Base-by-base conservation (phyloP, 2,113 vertebrate genomes). In the Genyomyrus donnyi region DNA sequence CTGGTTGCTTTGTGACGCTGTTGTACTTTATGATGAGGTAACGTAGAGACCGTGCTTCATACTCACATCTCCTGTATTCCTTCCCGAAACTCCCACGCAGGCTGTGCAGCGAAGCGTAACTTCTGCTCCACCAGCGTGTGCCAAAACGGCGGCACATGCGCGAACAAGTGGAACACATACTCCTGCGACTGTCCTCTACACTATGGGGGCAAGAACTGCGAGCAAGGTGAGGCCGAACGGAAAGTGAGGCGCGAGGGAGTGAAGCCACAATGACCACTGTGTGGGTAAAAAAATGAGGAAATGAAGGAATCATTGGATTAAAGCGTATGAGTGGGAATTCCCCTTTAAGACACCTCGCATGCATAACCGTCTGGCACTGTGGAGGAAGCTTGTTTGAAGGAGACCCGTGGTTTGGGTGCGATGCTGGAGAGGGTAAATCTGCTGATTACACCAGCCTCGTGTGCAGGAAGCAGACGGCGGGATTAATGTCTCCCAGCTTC, bases 171-270 rank as follows among this genome's bases (percentile, higher is more conserved):
- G 98, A 96, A 95, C 95, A 98, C 97, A 0, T 98, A 99, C 91
- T 94, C 94, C 90, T 99, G 98, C 0, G 94, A 96, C 87, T 99
- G 98, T 84, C 97, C 97, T 0, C 93, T 96, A 0, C 95, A 93
- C 9, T 98, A 96, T 0, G 98, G 98, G 0, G 98, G 98, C n/a
- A 99, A 98, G 91, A 98, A 97, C 95, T 99, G 98, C 0, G 98
- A 99, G 91, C 98, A 98, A 96, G 97, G 98, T 99, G 91, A 94
- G 90, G 74, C 31, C 2, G 31, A n/a, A n/a, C 19, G 13, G 62
- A 21, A n/a, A 46, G 56, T 45, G 42, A 62, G 42, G 27, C 0
- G 17, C 27, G 62, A 27, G 62, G 27, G 62, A 27, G 62, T 3
- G 62, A 27, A 27, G n/a, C 6, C 21, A 62, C 27, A 15, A 10